These are phyloP conservation scores for Anguilla marmorata DNA, from an alignment of 2,797 vertebrate species.

Conservation along the genomic window DNA sequence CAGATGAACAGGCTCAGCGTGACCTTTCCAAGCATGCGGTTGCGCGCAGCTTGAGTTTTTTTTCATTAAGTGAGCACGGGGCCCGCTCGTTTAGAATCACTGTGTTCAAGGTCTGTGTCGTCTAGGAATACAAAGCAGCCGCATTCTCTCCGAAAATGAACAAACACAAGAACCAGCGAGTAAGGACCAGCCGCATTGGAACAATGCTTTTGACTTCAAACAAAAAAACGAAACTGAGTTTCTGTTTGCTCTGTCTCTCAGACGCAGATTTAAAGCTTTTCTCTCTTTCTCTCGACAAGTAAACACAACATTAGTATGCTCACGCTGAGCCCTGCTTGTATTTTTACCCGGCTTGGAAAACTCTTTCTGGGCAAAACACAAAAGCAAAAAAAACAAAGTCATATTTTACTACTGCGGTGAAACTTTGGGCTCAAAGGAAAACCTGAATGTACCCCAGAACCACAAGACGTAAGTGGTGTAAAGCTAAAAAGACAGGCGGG, in stretches of 20 bases:
- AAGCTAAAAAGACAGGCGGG: slow-evolving; percentile 17
- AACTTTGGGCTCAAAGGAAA: slow-evolving; percentile 12
- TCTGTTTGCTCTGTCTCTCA: slow-evolving; percentile 21
- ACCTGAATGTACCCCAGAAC: slow-evolving; percentile 5
- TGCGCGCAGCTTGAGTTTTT: not conserved
- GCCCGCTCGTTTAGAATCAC: not conserved
- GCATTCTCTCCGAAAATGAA: slow-evolving; percentile 26
- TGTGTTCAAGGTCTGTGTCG: not conserved
- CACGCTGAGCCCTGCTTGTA: slow-evolving; percentile 6
- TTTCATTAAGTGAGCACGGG: not conserved
- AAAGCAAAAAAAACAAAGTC: not conserved
- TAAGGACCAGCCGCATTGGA: not conserved
- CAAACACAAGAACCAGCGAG: slow-evolving; percentile 28
- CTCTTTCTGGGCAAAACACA: not conserved
- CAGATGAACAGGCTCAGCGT: not conserved
- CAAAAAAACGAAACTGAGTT: slow-evolving; percentile 25
- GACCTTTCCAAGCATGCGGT: not conserved
- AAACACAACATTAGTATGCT: slow-evolving; percentile 38
- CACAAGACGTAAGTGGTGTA: not conserved
- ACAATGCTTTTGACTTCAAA: slow-evolving; percentile 26
- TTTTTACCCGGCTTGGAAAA: slow-evolving; percentile 11
- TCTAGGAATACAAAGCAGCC: slow-evolving; percentile 19
- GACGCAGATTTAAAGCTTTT: slow-evolving; percentile 32
- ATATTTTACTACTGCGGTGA: slow-evolving; percentile 6
- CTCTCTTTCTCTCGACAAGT: slow-evolving; percentile 23